Base-by-base conservation (phyloP, 1,140 invertebrate genomes). In the Drosophila varians region DNA sequence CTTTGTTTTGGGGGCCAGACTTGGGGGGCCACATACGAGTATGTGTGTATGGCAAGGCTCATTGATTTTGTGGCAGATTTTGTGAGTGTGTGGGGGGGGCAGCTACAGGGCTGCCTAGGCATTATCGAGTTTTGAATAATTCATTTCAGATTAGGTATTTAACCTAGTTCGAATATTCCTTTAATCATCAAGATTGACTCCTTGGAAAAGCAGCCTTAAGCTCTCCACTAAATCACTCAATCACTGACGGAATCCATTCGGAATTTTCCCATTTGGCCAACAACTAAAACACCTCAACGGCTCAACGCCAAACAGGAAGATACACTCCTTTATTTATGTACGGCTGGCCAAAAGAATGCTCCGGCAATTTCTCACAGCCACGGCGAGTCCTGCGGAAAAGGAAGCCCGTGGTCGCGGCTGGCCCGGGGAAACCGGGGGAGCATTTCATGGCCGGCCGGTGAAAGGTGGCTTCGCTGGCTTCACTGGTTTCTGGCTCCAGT, bases 331-430 rank as follows among this genome's bases (percentile, higher is more conserved):
- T 86, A 87, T 87, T 87, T 87, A 87, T 87, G 77, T 74, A 71
- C 65, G 82, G 82, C 69, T 82, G 61, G 77, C 82, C 82, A 87
- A 64, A 82, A 87, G 82, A 82, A 87, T 87, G 82, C 54, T 51
- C 43, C 19, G 51, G 64, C 73, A 46, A 69, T 87, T 87, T 87
- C 77, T 87, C 82, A 86, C 66, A 51, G 38, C n/a, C 66, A 21
- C 11, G 16, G 23, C 25, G 25, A 19, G 31, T 5, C 11, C 21
- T 21, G 34, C 21, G 60, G 62, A 54, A 60, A n/a, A n/a, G 69
- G 52, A 36, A 46, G 31, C n/a, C n/a, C n/a, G n/a, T 14, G 58
- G 62, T 16, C 46, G 61, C 36, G 60, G 38, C 18, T 34, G 25
- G 7, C 1, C 5, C 25, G 4, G 25, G 34, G 52, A 56, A 21